Evolutionary conservation across 2,113 vertebrate species (phyloP).

Genomic region (Columba janthina): DNA sequence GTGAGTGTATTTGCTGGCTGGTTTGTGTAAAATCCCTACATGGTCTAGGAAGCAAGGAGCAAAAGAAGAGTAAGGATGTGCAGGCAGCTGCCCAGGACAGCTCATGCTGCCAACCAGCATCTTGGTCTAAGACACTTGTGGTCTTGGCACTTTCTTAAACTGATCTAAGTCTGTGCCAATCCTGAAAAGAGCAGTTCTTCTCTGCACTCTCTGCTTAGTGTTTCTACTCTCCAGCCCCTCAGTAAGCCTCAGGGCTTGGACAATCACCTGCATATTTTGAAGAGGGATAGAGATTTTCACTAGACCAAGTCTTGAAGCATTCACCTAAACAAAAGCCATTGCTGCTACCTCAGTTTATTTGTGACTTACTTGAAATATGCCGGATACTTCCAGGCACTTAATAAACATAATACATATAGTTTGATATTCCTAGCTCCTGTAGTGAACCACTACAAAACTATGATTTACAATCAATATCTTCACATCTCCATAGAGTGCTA

Average conservation of each 20-base stretch:
- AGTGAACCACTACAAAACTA: background rate
- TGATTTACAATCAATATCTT: slow-evolving; percentile 30
- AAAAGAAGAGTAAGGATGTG: background rate
- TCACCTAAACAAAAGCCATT: background rate
- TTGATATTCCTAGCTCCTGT: background rate
- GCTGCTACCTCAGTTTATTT: background rate
- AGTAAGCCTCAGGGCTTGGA: background rate
- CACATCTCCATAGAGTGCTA: background rate
- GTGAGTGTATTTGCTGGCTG: background rate
- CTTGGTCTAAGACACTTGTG: background rate
- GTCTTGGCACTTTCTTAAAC: background rate
- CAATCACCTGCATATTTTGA: background rate
- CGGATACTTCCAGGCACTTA: background rate
- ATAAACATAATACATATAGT: slow-evolving; percentile 1
- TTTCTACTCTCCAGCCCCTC: background rate
- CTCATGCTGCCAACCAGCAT: background rate
- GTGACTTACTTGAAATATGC: background rate
- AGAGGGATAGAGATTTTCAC: background rate
- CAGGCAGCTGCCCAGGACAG: background rate
- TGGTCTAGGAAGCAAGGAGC: background rate
- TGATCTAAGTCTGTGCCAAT: background rate
- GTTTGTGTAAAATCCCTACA: background rate
- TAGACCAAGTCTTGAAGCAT: background rate
- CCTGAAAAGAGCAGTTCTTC: background rate
- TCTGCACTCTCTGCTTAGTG: background rate